These are phyloP conservation scores for Cremastinae sp. DNA, from an alignment of 2,888 invertebrate genomes.

Conservation along the genomic window DNA sequence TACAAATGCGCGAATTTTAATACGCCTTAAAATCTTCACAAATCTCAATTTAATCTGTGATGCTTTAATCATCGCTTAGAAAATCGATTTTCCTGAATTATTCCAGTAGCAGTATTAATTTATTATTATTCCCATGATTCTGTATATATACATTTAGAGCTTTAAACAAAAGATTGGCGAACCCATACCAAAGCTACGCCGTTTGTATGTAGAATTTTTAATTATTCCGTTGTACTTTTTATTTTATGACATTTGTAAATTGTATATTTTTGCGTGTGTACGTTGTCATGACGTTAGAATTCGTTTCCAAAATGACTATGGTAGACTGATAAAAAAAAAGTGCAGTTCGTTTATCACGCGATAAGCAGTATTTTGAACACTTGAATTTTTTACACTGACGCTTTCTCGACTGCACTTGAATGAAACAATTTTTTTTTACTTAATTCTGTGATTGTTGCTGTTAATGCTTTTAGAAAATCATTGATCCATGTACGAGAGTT, in stretches of 20 bases:
- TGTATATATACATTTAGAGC: background rate
- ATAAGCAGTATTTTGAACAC: background rate
- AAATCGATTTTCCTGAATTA: slow-evolving; percentile 26
- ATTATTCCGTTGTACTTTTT: slow-evolving; percentile 15
- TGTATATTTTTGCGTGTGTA: slow-evolving; percentile 44
- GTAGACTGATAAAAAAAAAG: slow-evolving; percentile 2
- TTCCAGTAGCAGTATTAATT: slow-evolving; percentile 54
- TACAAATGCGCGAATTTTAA: slow-evolving; percentile 77
- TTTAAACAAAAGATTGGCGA: slow-evolving; percentile 30
- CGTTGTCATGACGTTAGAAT: slow-evolving; percentile 8
- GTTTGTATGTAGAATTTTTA: slow-evolving; percentile 41
- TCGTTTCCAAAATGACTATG: slow-evolving; percentile 25
- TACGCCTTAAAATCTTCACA: too few species aligned
- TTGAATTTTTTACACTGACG: slow-evolving; percentile 6
- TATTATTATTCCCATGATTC: slow-evolving; percentile 1
- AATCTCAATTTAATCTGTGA: too few species aligned
- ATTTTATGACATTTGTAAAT: slow-evolving; percentile 15
- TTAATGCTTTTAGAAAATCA: slow-evolving; percentile 12
- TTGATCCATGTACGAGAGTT: slow-evolving; percentile 12
- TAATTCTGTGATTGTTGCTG: slow-evolving; percentile 3
- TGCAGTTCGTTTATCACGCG: too few species aligned
- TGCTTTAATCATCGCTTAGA: too few species aligned
- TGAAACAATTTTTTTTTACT: slow-evolving; percentile 16
- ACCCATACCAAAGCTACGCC: slow-evolving; percentile 17
- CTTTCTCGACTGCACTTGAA: slow-evolving; percentile 39